phyloP scores from a whole-genome alignment of 23 tunicate genomes.

The Oikopleura albicans region DNA sequence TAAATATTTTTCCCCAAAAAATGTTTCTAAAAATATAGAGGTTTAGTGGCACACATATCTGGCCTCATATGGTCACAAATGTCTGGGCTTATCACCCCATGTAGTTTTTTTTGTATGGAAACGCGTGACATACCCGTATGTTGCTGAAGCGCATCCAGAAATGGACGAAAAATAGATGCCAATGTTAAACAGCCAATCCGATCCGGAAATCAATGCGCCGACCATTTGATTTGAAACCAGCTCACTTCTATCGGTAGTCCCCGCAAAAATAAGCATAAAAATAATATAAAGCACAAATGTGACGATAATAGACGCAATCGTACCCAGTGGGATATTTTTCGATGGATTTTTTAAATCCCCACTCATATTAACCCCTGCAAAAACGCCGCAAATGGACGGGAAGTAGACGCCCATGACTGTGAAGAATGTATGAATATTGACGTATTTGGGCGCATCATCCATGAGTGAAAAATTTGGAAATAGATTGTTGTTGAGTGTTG shows the following conservation, averaged over 20 bases:
- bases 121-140: slow-evolving; percentile 14
- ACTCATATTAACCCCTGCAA: slow-evolving; percentile 26
- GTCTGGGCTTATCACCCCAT: too few relatives aligned
- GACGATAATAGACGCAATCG: not conserved
- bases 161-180: slow-evolving; percentile 1
- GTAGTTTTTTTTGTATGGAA: too few relatives aligned
- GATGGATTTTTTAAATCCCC: slow-evolving; percentile 17
- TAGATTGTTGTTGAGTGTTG: not conserved
- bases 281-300: not conserved
- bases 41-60: too few relatives aligned
- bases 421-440: slow-evolving; percentile 36
- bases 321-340: slow-evolving; percentile 12
- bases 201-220: not conserved
- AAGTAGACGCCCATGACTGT: slow-evolving; percentile 71
- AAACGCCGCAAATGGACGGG: slow-evolving; percentile 78
- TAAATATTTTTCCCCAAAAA: too few relatives aligned
- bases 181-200: slow-evolving; percentile 1
- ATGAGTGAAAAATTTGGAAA: not conserved
- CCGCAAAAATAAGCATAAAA: not conserved
- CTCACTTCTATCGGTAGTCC: not conserved
- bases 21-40: too few relatives aligned
- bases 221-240: slow-evolving; percentile 7
- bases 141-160: not conserved
- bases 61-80: too few relatives aligned
- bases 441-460: not conserved